Evolutionary conservation across 2,113 vertebrate genomes (phyloP), one percentile per base, ranked within the genome.

Genomic region (Oreocharis arfaki): DNA sequence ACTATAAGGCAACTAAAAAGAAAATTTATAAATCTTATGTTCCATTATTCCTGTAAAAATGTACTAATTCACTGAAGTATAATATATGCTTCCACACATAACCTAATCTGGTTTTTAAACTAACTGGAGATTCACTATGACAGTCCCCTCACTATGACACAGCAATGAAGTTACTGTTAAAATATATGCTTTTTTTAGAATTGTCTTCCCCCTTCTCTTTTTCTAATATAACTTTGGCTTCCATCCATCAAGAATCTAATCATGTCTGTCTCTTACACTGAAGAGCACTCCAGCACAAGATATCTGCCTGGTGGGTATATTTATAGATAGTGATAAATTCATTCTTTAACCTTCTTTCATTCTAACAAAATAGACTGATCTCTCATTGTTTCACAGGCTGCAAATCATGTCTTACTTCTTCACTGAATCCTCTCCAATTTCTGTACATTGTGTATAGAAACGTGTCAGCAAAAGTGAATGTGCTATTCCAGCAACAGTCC

Each of bases 301-400:
- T 65, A 93, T 42, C 63, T 94, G 79, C 78, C 87, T 82, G 63
- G 49, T 76, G 84, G 63, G 47, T 79, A 13, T 94, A 96, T 89
- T 96, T 96, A 90, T 50, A 94, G 87, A 82, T 26, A 81, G n/a
- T 23, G 55, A 89, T 77, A 59, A 81, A 96, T 46, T 73, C 16
- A 91, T 83, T 91, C 87, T 92, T 89, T 59, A 96, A 79, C 53
- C 16, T 79, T 55, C 61, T 85, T 83, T 65, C 78, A 79, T 32
- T 55, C 56, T 79, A 89, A 84, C 46, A 82, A 73, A 87, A 83
- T 1, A 91, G 78, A 79, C 41, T 9, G 49, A 87, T 67, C 33
- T 27, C 55, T 73, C 59, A 52, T 70, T 86, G 77, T 89, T 59
- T 84, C 55, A 47, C 28, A 70, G 47, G 67, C 84, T 55, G 41